phyloP scores from a whole-genome alignment of 1,140 invertebrate species.

The Pogonognathellus flavescens region DNA sequence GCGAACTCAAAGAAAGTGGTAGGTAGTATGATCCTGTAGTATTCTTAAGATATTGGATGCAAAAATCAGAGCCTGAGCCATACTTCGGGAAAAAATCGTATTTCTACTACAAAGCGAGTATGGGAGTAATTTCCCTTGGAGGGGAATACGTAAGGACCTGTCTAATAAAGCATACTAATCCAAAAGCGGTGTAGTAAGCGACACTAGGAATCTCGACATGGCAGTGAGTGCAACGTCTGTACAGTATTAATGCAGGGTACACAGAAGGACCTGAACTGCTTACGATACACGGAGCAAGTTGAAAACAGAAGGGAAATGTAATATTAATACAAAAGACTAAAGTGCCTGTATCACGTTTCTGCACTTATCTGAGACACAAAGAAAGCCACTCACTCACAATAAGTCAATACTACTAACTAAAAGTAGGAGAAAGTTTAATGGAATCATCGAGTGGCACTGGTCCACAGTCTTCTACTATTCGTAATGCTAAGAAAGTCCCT shows the following conservation, averaged over 20 bases:
- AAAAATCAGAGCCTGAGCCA: too few relatives aligned
- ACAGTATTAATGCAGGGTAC: not conserved
- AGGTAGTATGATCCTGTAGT: too few relatives aligned
- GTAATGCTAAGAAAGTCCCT: not conserved
- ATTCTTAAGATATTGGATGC: too few relatives aligned
- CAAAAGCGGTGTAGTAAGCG: too few relatives aligned
- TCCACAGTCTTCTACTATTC: not conserved
- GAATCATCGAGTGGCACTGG: slow-evolving; percentile 37
- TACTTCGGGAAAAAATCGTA: too few relatives aligned
- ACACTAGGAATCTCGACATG: not conserved
- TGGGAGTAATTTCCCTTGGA: too few relatives aligned
- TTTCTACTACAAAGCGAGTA: too few relatives aligned
- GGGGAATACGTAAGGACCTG: too few relatives aligned
- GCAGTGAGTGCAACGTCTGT: not conserved
- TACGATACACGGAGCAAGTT: not conserved
- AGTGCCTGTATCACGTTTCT: slow-evolving; percentile 48
- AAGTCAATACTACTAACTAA: slow-evolving; percentile 50
- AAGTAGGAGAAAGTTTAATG: slow-evolving; percentile 45
- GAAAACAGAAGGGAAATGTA: slow-evolving; percentile 37
- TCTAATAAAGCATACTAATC: too few relatives aligned
- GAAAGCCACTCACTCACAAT: slow-evolving; percentile 45
- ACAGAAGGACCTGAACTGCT: not conserved
- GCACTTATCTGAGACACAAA: slow-evolving; percentile 48
- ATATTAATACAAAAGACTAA: slow-evolving; percentile 48
- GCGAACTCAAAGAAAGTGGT: too few relatives aligned